Percentiles rank a stretch among this genome's conserved stretches.
These are phyloP conservation scores for Agraylea sexmaculata DNA, from an alignment of 1,140 invertebrate genomes.

Conservation along the genomic window DNA sequence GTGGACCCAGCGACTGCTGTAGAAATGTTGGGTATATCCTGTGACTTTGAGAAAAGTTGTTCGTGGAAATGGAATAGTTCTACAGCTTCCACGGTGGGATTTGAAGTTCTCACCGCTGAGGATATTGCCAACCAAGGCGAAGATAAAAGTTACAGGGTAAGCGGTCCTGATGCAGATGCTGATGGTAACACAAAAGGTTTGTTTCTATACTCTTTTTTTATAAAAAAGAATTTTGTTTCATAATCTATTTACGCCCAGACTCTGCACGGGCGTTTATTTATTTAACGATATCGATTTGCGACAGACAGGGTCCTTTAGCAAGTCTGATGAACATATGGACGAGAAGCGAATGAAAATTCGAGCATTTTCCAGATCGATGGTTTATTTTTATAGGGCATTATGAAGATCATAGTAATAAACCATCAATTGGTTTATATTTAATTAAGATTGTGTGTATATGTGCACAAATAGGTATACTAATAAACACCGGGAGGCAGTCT, in stretches of 20 bases:
- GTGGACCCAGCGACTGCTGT: slow-evolving; percentile 22
- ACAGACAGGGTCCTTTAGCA: no score
- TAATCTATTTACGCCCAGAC: neutral
- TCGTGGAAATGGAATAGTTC: slow-evolving; percentile 37
- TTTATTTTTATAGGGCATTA: no score
- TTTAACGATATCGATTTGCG: no score
- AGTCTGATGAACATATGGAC: no score
- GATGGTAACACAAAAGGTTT: slow-evolving; percentile 34
- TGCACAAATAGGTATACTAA: no score
- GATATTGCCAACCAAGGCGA: slow-evolving; percentile 28
- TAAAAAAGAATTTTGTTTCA: neutral
- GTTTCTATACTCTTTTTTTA: slow-evolving; percentile 7
- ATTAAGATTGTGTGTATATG: no score
- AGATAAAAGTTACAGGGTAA: slow-evolving; percentile 26
- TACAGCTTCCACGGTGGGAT: slow-evolving; percentile 29
- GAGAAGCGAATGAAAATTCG: no score
- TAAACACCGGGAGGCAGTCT: no score
- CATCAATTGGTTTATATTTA: no score
- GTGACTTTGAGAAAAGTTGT: slow-evolving; percentile 32
- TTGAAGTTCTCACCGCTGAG: slow-evolving; percentile 27
- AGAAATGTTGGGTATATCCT: slow-evolving; percentile 33
- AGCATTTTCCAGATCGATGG: no score
- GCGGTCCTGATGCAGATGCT: slow-evolving; percentile 32
- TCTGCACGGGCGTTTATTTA: neutral
- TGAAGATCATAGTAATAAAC: no score